phyloP scores from a whole-genome alignment of 1,140 invertebrate species.

The Camponotus floridanus region DNA sequence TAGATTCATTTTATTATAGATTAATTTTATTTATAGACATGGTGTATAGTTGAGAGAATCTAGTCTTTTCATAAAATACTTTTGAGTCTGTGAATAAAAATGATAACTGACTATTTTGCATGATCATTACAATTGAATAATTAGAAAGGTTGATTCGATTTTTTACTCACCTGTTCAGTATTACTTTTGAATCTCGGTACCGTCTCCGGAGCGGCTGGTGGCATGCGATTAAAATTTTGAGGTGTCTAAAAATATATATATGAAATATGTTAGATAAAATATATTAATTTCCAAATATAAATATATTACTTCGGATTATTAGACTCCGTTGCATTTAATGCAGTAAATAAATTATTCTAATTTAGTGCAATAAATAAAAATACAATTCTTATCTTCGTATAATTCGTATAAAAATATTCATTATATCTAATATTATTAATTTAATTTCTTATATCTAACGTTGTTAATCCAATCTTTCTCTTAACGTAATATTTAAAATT shows the following conservation, averaged over 20 bases:
- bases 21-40: too few relatives aligned
- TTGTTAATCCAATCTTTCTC: neutral
- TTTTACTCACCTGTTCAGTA: slow-evolving; percentile 59
- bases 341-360: neutral
- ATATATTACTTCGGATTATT: neutral
- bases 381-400: neutral
- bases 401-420: neutral
- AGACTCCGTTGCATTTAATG: neutral
- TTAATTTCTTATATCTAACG: neutral
- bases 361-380: neutral
- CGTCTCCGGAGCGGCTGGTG: slow-evolving; percentile 69
- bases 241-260: slow-evolving; percentile 58
- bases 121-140: neutral
- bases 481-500: neutral
- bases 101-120: too few relatives aligned
- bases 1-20: too few relatives aligned
- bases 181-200: slow-evolving; percentile 72
- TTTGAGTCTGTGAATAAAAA: neutral
- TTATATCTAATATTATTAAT: neutral
- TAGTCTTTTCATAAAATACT: neutral
- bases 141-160: neutral
- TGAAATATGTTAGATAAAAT: slow-evolving; percentile 15
- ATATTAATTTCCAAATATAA: neutral
- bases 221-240: slow-evolving; percentile 70
- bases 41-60: neutral